Conservation (phyloP, 2,888 invertebrate species). For the Chironomus tentans region DNA sequence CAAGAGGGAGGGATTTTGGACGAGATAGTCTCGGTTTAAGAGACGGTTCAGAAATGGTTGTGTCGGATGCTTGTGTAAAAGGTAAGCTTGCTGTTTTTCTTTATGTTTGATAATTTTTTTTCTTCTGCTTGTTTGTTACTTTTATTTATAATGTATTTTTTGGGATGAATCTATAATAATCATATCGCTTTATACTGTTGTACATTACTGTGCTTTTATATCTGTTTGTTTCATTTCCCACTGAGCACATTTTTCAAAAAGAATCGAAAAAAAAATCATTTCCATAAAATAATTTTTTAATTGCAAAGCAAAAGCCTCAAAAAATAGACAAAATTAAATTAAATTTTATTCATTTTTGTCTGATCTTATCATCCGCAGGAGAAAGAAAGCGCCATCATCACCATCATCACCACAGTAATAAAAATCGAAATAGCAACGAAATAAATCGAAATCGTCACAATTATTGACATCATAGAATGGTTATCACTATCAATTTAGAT, state of each 20-base stretch:
- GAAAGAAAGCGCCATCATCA: conserved; percentile 41
- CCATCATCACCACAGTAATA: conserved; percentile 37
- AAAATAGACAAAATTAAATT: not conserved
- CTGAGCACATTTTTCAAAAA: not conserved
- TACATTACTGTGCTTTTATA: not conserved
- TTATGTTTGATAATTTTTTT: not conserved
- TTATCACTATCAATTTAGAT: conserved; percentile 43
- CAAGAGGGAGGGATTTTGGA: conserved; percentile 37
- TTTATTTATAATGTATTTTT: not conserved
- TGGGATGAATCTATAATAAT: not conserved
- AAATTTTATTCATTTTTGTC: not conserved
- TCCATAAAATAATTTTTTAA: not conserved
- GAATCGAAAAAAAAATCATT: not conserved
- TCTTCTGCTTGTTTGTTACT: not conserved
- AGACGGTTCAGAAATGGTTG: conserved; percentile 69
- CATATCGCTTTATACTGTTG: not conserved
- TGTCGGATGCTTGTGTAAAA: conserved; percentile 51
- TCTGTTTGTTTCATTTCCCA: not conserved
- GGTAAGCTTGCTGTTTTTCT: conserved; percentile 36
- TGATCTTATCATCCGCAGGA: conserved; percentile 30
- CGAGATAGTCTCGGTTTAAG: conserved; percentile 44
- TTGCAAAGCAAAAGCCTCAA: not conserved
- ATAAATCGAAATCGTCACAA: conserved; percentile 41
- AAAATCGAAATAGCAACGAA: conserved; percentile 41
- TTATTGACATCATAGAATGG: conserved; percentile 41